Evolutionary conservation across 2,797 vertebrate genomes (phyloP).

Genomic region (Chaenodraco wilsoni): DNA sequence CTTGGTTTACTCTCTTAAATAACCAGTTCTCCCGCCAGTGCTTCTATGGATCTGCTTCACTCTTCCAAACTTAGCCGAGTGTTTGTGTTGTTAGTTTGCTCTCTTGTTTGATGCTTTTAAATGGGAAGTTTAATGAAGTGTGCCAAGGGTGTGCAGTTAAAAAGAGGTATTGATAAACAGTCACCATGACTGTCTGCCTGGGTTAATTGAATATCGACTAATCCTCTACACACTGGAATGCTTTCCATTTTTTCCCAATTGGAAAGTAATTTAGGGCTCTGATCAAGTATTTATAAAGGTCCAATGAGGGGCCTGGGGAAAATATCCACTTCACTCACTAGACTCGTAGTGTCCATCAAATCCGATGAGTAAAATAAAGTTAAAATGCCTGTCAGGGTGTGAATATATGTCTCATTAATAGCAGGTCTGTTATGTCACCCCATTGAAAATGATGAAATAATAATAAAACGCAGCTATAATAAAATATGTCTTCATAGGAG

Average conservation of each 20-base stretch:
- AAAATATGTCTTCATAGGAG: background rate
- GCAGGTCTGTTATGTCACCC: too few species aligned
- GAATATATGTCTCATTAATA: background rate
- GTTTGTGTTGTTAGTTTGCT: constrained; percentile 66
- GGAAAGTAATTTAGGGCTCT: constrained; percentile 63
- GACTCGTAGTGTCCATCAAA: constrained; percentile 41
- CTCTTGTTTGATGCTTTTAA: constrained; percentile 68
- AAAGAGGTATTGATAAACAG: constrained; percentile 82
- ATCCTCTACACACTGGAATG: constrained; percentile 63
- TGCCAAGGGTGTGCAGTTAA: constrained; percentile 69
- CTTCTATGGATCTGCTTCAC: constrained; percentile 33
- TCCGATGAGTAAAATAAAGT: constrained; percentile 14
- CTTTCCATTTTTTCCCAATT: constrained; percentile 65
- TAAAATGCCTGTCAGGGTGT: constrained; percentile 7
- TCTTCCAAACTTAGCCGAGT: constrained; percentile 48
- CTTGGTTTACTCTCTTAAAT: constrained; percentile 18
- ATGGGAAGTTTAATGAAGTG: constrained; percentile 81
- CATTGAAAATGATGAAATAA: too few species aligned
- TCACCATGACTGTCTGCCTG: constrained; percentile 66
- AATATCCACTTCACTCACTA: constrained; percentile 48
- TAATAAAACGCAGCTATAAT: background rate
- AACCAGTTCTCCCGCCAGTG: constrained; percentile 11
- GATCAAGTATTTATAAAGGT: constrained; percentile 63
- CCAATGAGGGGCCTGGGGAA: constrained; percentile 59
- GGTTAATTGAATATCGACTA: constrained; percentile 86